Evolutionary conservation across 92 coral and sea anemone species (phyloP), one percentile per base, ranked within the genome.

Genomic region (Porites lobata): DNA sequence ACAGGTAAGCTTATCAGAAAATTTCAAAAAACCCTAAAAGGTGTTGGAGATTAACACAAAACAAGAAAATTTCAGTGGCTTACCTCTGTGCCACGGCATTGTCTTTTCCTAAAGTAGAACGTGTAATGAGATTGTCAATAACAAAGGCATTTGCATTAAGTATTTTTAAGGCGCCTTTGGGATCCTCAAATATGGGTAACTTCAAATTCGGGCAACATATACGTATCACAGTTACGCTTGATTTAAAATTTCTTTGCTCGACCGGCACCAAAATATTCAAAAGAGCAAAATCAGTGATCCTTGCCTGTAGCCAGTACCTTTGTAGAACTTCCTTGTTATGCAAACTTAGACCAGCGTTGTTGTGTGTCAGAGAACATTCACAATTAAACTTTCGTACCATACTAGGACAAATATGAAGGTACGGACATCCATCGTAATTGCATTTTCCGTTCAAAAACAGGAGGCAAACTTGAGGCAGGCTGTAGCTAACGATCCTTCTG

Each of bases 401-500:
- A 11, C 29, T 21, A 1, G 88, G 17, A 56, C 92, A 85, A 19
- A 89, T 79, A 72, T 89, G 92, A 54, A 89, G 50, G 51, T 78
- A 67, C 15, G 15, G 21, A 29, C 92, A 89, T 1, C 19, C 73
- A 18, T 51, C 47, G 7, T 13, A 26, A 26, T 5, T 12, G 72
- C 92, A 89, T 5, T 80, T 11, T 29, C 47, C 32, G 12, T 80
- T 77, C 19, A 32, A 47, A 43, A 84, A 85, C 3, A 58, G 13
- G n/a, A 71, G 70, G 64, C 90, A 90, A 47, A 90, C 50, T 9
- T 52, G 90, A 29, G 90, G 93, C 51, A 90, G 62, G 50, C 86
- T 77, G 61, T 72, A 63, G 3, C 74, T 66, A 14, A 90, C 43
- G 10, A 85, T 64, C 15, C 29, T 51, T 66, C 81, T 65, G 32